Evolutionary conservation across 2,888 invertebrate genomes (phyloP), one percentile per base, ranked within the genome.

Genomic region (Dermolepida albohirtum): DNA sequence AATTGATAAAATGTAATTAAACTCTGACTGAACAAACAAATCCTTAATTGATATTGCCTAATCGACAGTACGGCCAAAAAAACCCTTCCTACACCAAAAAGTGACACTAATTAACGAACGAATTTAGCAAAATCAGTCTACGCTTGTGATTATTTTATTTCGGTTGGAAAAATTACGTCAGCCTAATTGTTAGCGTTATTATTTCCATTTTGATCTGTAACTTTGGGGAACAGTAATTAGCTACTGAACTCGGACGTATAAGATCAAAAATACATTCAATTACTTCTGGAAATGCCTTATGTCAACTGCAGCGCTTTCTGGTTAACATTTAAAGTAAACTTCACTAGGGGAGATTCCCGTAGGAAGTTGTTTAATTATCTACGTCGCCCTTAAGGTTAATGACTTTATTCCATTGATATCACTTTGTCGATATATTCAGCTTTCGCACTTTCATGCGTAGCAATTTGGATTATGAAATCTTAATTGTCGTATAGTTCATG

Each of bases 1-100:
- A 50, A 50, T 50, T 50, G 50, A 22, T 50, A 27, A 50, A 50
- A 50, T 27, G 50, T 50, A 50, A 50, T 50, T 50, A 50, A 50
- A 50, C 27, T 50, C 50, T 22, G 50, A 50, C 50, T 27, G 50
- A 50, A 50, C 50, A 50, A 50, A 27, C 50, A 50, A 50, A 50
- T 50, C 50, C 22, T 27, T 50, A 50, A 50, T 50, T 50, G 50
- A 50, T 50, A 50, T 22, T 27, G 27, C n/a, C 50, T 50, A 50
- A 50, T 50, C 50, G 50, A 50, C 50, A 27, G 27, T 50, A 11
- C 50, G 50, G 27, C 11, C 22, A 50, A 50, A 50, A 50, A 50
- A 8, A 22, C n/a, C 50, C 22, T 50, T 50, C n/a, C 11, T 11
- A 22, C 17, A n/a, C 22, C 22, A n/a, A 50, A 27, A 50, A 22